phyloP scores from a whole-genome alignment of 2,888 invertebrate species.

The Lycaena phlaeas region DNA sequence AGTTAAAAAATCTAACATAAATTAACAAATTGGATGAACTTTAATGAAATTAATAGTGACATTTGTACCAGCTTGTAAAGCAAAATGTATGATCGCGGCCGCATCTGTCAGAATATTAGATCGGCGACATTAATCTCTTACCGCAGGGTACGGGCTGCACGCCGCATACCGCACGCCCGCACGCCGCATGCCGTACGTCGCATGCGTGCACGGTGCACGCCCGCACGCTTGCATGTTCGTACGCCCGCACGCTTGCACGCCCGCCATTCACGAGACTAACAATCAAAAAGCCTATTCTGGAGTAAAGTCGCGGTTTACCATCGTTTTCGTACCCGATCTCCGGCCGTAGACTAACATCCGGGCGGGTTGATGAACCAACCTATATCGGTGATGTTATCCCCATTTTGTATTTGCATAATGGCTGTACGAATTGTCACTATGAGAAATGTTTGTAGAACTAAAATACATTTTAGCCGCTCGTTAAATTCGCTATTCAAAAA shows the following conservation, averaged over 20 bases:
- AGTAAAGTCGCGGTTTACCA: slow-evolving; percentile 45
- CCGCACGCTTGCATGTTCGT: slow-evolving; percentile 16
- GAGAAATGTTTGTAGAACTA: too few species aligned
- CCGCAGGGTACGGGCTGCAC: slow-evolving; percentile 21
- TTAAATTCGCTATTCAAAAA: too few species aligned
- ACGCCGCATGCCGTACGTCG: background rate
- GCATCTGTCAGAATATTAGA: slow-evolving; percentile 62
- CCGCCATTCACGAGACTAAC: slow-evolving; percentile 25
- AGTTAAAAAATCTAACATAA: too few species aligned
- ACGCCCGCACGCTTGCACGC: slow-evolving; percentile 14
- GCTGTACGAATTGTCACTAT: too few species aligned
- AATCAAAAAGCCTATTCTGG: slow-evolving; percentile 55
- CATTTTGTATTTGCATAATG: background rate
- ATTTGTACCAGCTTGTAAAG: slow-evolving; percentile 16
- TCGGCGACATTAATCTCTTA: slow-evolving; percentile 56
- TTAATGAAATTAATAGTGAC: slow-evolving; percentile 14
- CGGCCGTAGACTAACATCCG: slow-evolving; percentile 40
- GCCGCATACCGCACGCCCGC: background rate
- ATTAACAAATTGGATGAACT: background rate
- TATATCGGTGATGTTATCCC: slow-evolving; percentile 1
- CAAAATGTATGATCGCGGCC: slow-evolving; percentile 21
- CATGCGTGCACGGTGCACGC: slow-evolving; percentile 6
- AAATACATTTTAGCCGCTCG: too few species aligned
- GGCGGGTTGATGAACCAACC: slow-evolving; percentile 12
- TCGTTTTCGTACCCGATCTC: slow-evolving; percentile 44